Evolutionary conservation across 2,888 invertebrate genomes (phyloP).

Genomic region (Drosophila trichaetosa): DNA sequence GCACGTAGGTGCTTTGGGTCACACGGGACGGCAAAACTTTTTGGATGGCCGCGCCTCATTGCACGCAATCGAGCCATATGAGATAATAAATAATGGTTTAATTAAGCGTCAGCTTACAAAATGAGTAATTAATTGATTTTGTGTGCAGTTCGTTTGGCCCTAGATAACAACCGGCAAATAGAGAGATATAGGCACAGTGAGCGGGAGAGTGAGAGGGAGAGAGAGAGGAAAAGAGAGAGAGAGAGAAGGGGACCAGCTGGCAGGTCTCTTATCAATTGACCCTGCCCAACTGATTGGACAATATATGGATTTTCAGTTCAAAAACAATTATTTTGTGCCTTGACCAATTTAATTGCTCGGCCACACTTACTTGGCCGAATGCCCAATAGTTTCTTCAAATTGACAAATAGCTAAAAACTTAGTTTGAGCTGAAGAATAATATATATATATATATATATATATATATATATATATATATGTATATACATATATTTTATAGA

Average conservation of each 20-base stretch:
- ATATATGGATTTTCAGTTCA: constrained; percentile 1
- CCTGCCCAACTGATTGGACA: constrained; percentile 4
- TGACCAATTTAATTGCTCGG: constrained; percentile 13
- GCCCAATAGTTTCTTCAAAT: constrained; percentile 18
- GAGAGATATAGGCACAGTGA: background rate
- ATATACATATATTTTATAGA: background rate
- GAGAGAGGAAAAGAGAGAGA: background rate
- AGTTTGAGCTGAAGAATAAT: background rate
- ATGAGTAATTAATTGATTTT: constrained; percentile 73
- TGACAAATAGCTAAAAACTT: background rate
- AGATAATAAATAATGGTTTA: constrained; percentile 79
- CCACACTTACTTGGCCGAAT: constrained; percentile 22
- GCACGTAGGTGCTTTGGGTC: constrained; percentile 10
- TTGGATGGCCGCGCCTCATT: constrained; percentile 37
- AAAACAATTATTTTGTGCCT: constrained; percentile 27
- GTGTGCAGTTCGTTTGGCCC: constrained; percentile 38
- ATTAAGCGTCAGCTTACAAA: constrained; percentile 73
- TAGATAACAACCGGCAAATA: constrained; percentile 25
- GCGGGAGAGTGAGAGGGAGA: background rate
- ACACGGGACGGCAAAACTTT: constrained; percentile 51
- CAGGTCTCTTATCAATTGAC: constrained; percentile 12
- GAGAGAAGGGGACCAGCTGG: background rate
- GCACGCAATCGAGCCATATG: constrained; percentile 57
- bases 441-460: background rate
- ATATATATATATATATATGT: background rate